A percentile compares a stretch with the other conserved stretches of the same genome.
These are phyloP conservation scores for Colistium nudipinnis DNA, from an alignment of 2,113 vertebrate genomes.

Conservation along the genomic window DNA sequence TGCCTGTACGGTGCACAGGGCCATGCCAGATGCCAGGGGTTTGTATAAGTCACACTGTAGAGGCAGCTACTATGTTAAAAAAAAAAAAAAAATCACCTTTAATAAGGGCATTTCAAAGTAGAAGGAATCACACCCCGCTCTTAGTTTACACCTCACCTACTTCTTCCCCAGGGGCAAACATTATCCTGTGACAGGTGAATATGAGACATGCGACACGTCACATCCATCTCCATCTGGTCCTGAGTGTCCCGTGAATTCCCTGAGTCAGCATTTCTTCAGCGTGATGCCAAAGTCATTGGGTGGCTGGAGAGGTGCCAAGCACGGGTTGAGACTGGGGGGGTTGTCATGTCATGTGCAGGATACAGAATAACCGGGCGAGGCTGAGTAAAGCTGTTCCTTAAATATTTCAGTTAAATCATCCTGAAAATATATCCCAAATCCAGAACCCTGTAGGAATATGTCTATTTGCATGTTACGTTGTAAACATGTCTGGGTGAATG, in stretches of 20 bases:
- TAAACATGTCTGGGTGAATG: not conserved
- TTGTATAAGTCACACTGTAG: not conserved
- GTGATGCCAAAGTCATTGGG: slow-evolving; percentile 6
- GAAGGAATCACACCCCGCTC: not conserved
- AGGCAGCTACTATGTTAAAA: not conserved
- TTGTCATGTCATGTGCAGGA: not conserved
- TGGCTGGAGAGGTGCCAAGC: slow-evolving; percentile 3
- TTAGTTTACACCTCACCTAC: not conserved
- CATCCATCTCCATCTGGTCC: slow-evolving; percentile 43
- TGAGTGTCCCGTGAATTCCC: slow-evolving; percentile 23
- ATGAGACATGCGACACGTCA: slow-evolving; percentile 24
- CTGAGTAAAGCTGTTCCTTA: not conserved
- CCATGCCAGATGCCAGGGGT: not conserved
- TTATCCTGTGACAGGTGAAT: slow-evolving; percentile 25
- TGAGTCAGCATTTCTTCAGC: not conserved
- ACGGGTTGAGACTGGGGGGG: slow-evolving; percentile 13
- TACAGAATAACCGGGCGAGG: not conserved
- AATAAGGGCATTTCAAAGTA: not conserved
- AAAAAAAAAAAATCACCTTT: not conserved
- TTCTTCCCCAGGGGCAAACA: not conserved
- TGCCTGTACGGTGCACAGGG: not conserved
- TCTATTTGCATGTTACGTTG: not conserved
- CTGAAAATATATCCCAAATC: not conserved
- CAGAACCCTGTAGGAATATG: not conserved
- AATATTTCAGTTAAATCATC: not conserved